These are phyloP conservation scores for Drosophila nigritarsus DNA, from an alignment of 2,888 invertebrate genomes.

Conservation along the genomic window DNA sequence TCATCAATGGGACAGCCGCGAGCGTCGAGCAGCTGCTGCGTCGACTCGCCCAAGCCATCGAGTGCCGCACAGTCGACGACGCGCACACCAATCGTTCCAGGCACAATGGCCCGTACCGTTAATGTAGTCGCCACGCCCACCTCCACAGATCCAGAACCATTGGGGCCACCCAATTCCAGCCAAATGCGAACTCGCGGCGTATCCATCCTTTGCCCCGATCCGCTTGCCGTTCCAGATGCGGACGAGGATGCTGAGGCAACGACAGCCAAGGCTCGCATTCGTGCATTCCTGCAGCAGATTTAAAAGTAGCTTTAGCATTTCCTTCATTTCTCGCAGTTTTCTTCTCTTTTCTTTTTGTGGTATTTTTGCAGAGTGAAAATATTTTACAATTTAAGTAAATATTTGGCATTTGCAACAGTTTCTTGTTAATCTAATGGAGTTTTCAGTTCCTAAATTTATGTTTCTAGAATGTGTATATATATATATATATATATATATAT, in stretches of 20 bases:
- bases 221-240: slow-evolving; percentile 14
- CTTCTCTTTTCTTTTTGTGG: background rate
- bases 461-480: too few relatives aligned
- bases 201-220: slow-evolving; percentile 55
- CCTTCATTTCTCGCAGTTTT: background rate
- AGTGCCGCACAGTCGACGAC: slow-evolving; percentile 92
- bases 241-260: slow-evolving; percentile 43
- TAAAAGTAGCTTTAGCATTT: background rate
- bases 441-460: background rate
- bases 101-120: slow-evolving; percentile 85
- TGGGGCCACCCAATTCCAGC: slow-evolving; percentile 88
- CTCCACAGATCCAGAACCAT: slow-evolving; percentile 87
- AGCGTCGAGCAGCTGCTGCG: slow-evolving; percentile 90
- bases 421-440: background rate
- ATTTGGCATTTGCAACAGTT: background rate
- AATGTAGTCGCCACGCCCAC: slow-evolving; percentile 90
- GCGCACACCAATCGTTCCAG: slow-evolving; percentile 90
- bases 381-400: background rate
- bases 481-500: background rate
- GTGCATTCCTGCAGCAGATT: slow-evolving; percentile 49
- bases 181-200: slow-evolving; percentile 88
- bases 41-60: slow-evolving; percentile 91
- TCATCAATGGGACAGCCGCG: slow-evolving; percentile 91
- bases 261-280: slow-evolving; percentile 67
- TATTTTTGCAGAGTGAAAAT: background rate